Conservation (phyloP, 2,113 vertebrate genomes). For the Scolopax mira region DNA sequence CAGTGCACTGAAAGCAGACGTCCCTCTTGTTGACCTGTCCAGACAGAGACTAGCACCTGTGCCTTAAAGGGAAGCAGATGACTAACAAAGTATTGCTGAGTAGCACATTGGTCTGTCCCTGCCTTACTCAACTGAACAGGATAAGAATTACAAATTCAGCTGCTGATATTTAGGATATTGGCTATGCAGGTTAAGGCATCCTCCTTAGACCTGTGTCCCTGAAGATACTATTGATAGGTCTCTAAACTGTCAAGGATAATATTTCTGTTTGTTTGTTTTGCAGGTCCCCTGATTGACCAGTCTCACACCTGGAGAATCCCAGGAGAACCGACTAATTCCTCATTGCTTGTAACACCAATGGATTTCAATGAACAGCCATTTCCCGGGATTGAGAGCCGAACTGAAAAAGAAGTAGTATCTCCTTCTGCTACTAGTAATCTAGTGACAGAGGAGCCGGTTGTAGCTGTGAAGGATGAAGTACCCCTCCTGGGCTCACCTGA, state of each 20-base stretch:
- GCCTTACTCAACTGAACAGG: background rate
- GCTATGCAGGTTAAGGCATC: background rate
- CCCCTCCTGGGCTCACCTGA: background rate
- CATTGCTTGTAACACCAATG: background rate
- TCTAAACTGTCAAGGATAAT: background rate
- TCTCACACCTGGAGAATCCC: background rate
- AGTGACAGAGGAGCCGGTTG: slow-evolving; percentile 1
- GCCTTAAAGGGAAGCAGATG: background rate
- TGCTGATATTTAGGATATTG: background rate
- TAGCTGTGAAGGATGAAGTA: background rate
- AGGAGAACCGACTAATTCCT: slow-evolving; percentile 11
- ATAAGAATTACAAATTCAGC: background rate
- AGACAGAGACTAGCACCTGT: background rate
- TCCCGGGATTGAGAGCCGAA: background rate
- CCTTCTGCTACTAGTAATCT: background rate
- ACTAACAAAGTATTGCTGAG: background rate
- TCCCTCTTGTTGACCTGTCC: background rate
- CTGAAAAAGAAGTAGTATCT: slow-evolving; percentile 17
- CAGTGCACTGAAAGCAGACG: background rate
- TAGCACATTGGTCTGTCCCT: background rate
- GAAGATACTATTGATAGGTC: background rate
- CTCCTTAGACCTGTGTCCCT: background rate
- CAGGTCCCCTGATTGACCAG: slow-evolving; percentile 33
- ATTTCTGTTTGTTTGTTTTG: background rate
- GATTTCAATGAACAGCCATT: background rate